These are phyloP conservation scores for Platygyra sinensis DNA, from an alignment of 64 coral and sea anemone species.

Conservation along the genomic window DNA sequence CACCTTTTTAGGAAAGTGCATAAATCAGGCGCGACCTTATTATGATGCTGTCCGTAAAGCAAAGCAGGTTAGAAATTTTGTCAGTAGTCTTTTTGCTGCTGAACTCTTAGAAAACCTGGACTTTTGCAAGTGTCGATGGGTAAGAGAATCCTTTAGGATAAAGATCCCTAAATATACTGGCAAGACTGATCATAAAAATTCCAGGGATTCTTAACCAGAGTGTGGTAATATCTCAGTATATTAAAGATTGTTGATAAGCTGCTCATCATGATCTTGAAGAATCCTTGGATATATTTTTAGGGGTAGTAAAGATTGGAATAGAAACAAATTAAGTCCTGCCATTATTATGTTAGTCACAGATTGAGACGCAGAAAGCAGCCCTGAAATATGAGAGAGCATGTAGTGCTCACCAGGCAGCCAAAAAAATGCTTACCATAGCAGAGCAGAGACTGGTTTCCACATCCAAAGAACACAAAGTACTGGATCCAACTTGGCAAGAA, in stretches of 20 bases:
- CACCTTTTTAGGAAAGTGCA: conserved; percentile 73
- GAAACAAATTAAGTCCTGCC: no score
- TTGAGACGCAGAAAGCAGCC: conserved; percentile 88
- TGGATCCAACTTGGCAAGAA: conserved; percentile 88
- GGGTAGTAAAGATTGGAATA: no score
- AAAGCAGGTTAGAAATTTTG: conserved; percentile 53
- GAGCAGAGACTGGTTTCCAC: conserved; percentile 84
- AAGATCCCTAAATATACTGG: no score
- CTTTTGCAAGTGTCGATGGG: no score
- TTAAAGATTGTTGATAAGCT: no score
- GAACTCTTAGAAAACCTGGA: no score
- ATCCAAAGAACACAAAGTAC: conserved; percentile 77
- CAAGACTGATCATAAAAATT: no score
- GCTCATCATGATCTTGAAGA: no score
- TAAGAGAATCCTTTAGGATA: no score
- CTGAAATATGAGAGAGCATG: conserved; percentile 82
- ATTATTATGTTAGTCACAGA: conserved; percentile 51
- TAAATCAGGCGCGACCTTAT: conserved; percentile 77
- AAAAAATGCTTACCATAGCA: conserved; percentile 71
- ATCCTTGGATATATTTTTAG: no score
- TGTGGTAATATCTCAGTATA: no score
- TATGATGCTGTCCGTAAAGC: conserved; percentile 69
- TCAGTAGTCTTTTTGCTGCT: background rate
- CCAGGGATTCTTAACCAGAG: no score
- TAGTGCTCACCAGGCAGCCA: conserved; percentile 70